Percentiles rank a stretch among this genome's conserved stretches.
Conservation (phyloP, 2,888 invertebrate genomes). For the Euzetes globulus region DNA sequence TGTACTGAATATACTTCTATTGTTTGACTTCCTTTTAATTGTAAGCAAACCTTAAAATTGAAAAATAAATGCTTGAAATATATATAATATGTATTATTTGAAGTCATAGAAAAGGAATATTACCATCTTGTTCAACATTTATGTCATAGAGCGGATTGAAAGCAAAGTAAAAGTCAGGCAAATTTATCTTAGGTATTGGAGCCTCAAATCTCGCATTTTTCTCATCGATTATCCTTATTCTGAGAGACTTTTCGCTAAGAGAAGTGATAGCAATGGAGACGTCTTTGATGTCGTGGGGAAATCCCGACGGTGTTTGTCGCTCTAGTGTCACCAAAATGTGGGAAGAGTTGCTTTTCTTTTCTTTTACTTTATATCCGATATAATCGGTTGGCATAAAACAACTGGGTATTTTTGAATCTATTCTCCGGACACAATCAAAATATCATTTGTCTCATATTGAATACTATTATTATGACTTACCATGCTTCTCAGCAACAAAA, state of each 20-base stretch:
- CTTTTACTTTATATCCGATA: slow-evolving; percentile 9
- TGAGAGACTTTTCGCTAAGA: neutral
- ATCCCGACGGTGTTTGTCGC: neutral
- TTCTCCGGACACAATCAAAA: neutral
- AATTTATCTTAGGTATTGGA: slow-evolving; percentile 31
- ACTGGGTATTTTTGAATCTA: neutral
- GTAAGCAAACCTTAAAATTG: neutral
- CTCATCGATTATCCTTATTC: slow-evolving; percentile 34
- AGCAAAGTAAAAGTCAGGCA: neutral
- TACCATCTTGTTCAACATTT: neutral
- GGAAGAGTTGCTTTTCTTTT: neutral
- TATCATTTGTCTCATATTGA: neutral
- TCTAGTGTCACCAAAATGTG: neutral
- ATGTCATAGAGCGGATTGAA: neutral
- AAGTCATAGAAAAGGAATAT: slow-evolving; percentile 36
- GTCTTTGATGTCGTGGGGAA: neutral
- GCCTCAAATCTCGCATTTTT: slow-evolving; percentile 35
- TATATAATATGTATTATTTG: slow-evolving; percentile 70
- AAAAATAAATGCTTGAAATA: slow-evolving; percentile 52
- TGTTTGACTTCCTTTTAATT: slow-evolving; percentile 57
- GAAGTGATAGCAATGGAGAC: neutral
- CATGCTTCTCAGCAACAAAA: neutral
- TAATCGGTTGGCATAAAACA: slow-evolving; percentile 9
- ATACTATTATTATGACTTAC: neutral
- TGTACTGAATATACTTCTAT: slow-evolving; percentile 74